Evolutionary conservation across 1,140 invertebrate genomes (phyloP).

Genomic region (Pseudomyrmex flavicornis): DNA sequence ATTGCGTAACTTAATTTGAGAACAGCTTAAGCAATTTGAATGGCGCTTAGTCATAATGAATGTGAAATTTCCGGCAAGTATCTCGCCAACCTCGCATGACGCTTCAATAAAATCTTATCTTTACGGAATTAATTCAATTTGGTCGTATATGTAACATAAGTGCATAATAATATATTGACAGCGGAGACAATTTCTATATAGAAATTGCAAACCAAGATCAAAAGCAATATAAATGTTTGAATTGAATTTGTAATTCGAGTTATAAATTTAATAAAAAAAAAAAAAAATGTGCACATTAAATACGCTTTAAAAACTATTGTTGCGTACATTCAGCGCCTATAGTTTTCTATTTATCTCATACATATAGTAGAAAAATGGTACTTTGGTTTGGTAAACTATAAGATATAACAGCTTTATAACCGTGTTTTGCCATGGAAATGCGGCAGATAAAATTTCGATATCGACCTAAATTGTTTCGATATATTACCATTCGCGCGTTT

Average conservation of each 20-base stretch:
- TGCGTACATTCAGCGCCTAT: too few species aligned
- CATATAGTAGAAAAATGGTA: neutral
- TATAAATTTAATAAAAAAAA: neutral
- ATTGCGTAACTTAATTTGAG: slow-evolving; percentile 47
- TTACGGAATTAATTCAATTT: slow-evolving; percentile 6
- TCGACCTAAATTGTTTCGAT: neutral
- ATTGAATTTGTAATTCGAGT: neutral
- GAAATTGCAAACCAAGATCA: too few species aligned
- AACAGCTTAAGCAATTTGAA: slow-evolving; percentile 39
- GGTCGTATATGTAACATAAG: neutral
- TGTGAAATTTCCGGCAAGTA: slow-evolving; percentile 30
- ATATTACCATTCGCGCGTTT: neutral
- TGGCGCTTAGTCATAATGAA: slow-evolving; percentile 12
- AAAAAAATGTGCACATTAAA: too few species aligned
- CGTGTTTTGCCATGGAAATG: neutral
- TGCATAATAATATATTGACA: too few species aligned
- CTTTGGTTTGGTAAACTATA: neutral
- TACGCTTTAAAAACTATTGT: too few species aligned
- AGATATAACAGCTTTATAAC: neutral
- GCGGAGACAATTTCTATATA: too few species aligned
- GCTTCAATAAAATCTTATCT: slow-evolving; percentile 17
- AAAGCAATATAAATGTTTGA: neutral
- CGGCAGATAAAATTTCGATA: neutral
- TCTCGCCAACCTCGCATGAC: slow-evolving; percentile 8
- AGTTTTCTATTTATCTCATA: too few species aligned